These are phyloP conservation scores for Temnothorax longispinosus DNA, from an alignment of 1,140 invertebrate species.

Conservation along the genomic window DNA sequence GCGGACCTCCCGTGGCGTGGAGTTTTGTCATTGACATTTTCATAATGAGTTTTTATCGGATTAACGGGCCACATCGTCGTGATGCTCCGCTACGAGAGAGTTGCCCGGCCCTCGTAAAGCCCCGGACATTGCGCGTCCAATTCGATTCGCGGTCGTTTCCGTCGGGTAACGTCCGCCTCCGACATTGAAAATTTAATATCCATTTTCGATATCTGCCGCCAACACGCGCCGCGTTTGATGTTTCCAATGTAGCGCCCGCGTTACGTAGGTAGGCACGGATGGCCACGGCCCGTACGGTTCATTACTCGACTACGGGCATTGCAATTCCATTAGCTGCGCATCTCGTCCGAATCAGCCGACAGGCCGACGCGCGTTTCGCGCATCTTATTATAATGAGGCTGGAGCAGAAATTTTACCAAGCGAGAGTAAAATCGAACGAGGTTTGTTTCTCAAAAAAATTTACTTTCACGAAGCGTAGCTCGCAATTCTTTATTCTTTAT, in stretches of 20 bases:
- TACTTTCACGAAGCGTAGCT: background rate
- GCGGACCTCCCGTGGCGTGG: background rate
- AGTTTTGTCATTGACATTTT: conserved; percentile 54
- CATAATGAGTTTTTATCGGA: conserved; percentile 55
- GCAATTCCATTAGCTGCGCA: conserved; percentile 48
- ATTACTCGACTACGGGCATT: conserved; percentile 22
- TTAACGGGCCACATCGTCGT: conserved; percentile 1
- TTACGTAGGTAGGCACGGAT: conserved; percentile 32
- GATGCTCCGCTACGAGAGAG: background rate
- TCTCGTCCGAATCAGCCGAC: background rate
- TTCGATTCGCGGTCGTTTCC: conserved; percentile 53
- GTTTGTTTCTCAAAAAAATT: background rate
- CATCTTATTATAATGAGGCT: conserved; percentile 20
- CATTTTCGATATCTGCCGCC: conserved; percentile 54
- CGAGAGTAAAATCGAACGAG: background rate
- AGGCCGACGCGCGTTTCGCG: background rate
- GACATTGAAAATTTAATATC: conserved; percentile 58
- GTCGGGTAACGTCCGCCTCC: conserved; percentile 44
- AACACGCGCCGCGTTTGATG: conserved; percentile 46
- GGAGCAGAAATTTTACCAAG: background rate
- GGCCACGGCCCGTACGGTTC: conserved; percentile 8
- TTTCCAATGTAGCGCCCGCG: conserved; percentile 45
- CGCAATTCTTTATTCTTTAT: background rate
- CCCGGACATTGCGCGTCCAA: conserved; percentile 49
- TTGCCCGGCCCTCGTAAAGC: background rate